Evolutionary conservation across 2,888 invertebrate species (phyloP).

Genomic region (Zygogramma bicolorata): DNA sequence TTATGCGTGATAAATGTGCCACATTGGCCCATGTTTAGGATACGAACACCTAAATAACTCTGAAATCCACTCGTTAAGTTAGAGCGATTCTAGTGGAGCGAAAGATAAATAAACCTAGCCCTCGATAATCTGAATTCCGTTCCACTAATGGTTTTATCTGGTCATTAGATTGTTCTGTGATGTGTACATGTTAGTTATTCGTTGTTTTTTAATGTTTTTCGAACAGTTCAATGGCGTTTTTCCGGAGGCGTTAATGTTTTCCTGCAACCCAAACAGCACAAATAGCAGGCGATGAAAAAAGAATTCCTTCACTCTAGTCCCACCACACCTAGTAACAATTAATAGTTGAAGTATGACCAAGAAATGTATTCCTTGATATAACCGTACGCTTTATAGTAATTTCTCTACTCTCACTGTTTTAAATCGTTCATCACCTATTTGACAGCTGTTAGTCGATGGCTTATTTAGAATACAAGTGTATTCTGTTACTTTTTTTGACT

Average conservation of each 20-base stretch:
- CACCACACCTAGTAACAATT: too few relatives aligned
- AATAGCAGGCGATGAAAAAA: too few relatives aligned
- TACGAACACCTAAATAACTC: not conserved
- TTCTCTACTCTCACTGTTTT: too few relatives aligned
- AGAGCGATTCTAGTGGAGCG: not conserved
- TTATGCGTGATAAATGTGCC: not conserved
- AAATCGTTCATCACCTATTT: too few relatives aligned
- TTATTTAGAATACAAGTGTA: too few relatives aligned
- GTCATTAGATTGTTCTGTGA: not conserved
- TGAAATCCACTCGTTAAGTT: not conserved
- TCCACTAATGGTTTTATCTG: not conserved
- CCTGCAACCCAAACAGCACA: too few relatives aligned
- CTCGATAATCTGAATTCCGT: slow-evolving; percentile 6
- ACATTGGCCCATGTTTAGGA: not conserved
- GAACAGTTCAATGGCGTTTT: not conserved
- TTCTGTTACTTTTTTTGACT: too few relatives aligned
- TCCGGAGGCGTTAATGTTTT: not conserved
- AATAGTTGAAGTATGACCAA: too few relatives aligned
- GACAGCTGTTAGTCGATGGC: too few relatives aligned
- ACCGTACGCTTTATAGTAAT: too few relatives aligned
- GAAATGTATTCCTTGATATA: too few relatives aligned
- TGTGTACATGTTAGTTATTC: not conserved
- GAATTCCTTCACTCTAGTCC: too few relatives aligned
- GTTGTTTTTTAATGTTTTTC: not conserved
- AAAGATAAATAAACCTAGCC: not conserved